A percentile compares a stretch with the other conserved stretches of the same genome.
phyloP scores from a whole-genome alignment of 2,888 invertebrate genomes.

The Ischnura elegans region DNA sequence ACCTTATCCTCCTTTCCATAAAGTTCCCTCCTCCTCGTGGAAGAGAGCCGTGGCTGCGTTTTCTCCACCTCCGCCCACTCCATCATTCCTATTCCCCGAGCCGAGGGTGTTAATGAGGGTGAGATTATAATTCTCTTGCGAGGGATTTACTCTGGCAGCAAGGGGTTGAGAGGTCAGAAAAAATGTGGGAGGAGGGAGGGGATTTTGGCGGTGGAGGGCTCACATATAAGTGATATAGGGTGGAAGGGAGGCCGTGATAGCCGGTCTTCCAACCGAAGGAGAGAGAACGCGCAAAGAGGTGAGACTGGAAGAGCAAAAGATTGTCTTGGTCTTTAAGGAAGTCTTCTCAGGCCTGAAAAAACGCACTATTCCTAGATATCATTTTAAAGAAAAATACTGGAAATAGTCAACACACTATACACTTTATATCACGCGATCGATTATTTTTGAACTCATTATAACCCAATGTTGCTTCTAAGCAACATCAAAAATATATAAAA shows the following conservation, averaged over 20 bases:
- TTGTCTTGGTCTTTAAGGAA: neutral
- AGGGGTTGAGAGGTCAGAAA: conserved; percentile 27
- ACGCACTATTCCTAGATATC: too few relatives aligned
- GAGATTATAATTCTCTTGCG: conserved; percentile 52
- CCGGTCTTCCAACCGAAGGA: neutral
- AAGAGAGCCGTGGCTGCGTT: too few relatives aligned
- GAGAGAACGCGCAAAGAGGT: neutral
- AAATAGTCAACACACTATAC: too few relatives aligned
- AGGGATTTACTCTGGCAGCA: neutral
- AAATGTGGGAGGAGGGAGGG: neutral
- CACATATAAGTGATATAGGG: neutral
- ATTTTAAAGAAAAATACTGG: too few relatives aligned
- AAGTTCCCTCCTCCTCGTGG: too few relatives aligned
- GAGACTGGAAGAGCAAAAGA: neutral
- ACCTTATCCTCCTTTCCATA: too few relatives aligned
- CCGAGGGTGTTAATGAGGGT: conserved; percentile 39
- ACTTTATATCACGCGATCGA: too few relatives aligned
- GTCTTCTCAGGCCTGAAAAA: too few relatives aligned
- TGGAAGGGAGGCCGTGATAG: neutral
- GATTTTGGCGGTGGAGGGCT: neutral
- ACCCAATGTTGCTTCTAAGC: too few relatives aligned
- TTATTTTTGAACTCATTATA: too few relatives aligned
- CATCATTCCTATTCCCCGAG: neutral
- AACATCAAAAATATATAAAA: too few relatives aligned
- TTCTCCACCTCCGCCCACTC: neutral